Evolutionary conservation across 2,113 vertebrate species (phyloP).

Genomic region (Isichthys henryi): DNA sequence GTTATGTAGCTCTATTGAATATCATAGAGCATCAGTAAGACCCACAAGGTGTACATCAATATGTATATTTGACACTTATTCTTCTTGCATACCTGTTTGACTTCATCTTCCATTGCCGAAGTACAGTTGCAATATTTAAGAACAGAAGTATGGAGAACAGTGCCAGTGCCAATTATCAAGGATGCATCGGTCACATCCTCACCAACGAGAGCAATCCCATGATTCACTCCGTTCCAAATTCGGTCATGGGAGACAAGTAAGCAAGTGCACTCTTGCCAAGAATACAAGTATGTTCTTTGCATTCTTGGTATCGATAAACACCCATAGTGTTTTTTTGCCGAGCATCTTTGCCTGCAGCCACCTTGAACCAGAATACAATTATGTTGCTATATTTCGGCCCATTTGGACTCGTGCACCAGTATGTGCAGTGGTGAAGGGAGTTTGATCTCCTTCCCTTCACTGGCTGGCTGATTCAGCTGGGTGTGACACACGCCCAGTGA

Average conservation of each 20-base stretch:
- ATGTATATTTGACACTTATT: neutral
- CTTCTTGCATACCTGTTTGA: neutral
- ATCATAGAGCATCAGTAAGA: neutral
- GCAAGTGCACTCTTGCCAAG: neutral
- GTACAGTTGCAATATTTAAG: neutral
- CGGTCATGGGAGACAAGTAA: neutral
- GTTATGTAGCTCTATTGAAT: neutral
- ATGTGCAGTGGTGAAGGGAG: neutral
- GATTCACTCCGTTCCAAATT: neutral
- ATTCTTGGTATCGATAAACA: neutral
- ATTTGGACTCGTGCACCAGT: neutral
- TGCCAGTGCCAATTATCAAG: neutral
- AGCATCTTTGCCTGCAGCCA: neutral
- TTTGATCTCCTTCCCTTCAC: neutral
- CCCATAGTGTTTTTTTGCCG: neutral
- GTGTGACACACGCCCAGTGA: neutral
- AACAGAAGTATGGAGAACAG: neutral
- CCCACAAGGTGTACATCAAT: neutral
- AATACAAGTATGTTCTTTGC: neutral
- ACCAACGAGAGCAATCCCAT: neutral
- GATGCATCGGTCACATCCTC: neutral
- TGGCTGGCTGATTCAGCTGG: neutral
- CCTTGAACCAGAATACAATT: neutral
- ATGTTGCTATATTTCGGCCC: neutral
- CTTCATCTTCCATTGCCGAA: neutral